Percentiles rank a stretch among this genome's conserved stretches.
Conservation (phyloP, 2,888 invertebrate species). For the Drosophila algonquin region DNA sequence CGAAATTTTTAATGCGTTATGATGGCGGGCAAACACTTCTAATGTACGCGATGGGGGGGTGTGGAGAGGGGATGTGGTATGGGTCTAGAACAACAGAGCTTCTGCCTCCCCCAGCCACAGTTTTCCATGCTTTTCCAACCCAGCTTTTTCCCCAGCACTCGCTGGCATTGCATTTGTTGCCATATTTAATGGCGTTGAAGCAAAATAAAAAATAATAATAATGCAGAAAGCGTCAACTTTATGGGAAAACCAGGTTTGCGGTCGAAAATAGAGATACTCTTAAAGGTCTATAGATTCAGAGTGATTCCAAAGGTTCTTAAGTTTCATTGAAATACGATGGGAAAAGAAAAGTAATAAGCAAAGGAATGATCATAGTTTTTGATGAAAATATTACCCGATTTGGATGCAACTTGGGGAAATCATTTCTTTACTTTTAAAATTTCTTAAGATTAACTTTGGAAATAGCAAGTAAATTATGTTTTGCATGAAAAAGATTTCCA, state of each 20-base stretch:
- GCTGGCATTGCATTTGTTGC: slow-evolving; percentile 34
- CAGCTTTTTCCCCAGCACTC: neutral
- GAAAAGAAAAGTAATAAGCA: no score
- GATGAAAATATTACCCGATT: no score
- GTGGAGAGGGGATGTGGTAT: neutral
- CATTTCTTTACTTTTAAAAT: no score
- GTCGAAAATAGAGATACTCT: neutral
- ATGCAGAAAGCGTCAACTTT: slow-evolving; percentile 52
- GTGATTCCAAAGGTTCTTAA: no score
- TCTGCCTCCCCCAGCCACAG: slow-evolving; percentile 2
- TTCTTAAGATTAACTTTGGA: no score
- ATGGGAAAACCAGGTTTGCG: slow-evolving; percentile 49
- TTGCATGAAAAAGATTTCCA: no score
- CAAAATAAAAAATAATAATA: slow-evolving; percentile 37
- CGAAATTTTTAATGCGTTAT: slow-evolving; percentile 36
- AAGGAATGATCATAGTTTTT: no score
- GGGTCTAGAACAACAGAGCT: neutral
- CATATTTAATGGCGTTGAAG: slow-evolving; percentile 58
- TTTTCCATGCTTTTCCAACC: slow-evolving; percentile 3
- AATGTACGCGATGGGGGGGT: slow-evolving; percentile 18
- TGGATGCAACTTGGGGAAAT: no score
- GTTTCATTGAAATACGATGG: no score
- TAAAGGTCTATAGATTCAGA: neutral
- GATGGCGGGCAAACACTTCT: slow-evolving; percentile 44
- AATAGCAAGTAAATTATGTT: no score